Conservation (phyloP, 2,113 vertebrate species). For the Dascyllus trimaculatus region DNA sequence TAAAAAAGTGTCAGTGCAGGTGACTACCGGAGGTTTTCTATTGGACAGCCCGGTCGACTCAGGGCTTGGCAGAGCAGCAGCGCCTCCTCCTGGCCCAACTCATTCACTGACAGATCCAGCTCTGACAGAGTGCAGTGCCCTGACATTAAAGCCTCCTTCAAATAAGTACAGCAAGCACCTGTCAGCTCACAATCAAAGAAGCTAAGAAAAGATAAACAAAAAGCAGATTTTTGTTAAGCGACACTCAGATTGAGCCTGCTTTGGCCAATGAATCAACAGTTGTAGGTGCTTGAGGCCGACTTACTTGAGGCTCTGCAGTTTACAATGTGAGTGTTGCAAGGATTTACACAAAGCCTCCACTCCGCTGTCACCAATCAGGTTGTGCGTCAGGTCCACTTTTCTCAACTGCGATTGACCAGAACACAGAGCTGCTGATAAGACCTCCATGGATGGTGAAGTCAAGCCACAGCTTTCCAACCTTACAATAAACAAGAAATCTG, state of each 20-base stretch:
- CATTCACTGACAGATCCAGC: constrained; percentile 78
- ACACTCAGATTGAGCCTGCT: background rate
- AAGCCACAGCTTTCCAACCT: constrained; percentile 50
- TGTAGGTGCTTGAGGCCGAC: constrained; percentile 8
- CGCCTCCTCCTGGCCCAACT: constrained; percentile 76
- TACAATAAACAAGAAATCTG: constrained; percentile 19
- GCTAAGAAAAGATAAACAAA: constrained; percentile 47
- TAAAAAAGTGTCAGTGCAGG: background rate
- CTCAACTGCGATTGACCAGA: constrained; percentile 65
- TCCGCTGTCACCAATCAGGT: constrained; percentile 48
- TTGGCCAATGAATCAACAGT: background rate
- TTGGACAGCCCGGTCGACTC: constrained; percentile 41
- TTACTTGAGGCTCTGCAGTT: constrained; percentile 72
- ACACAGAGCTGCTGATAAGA: constrained; percentile 65
- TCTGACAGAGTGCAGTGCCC: constrained; percentile 71
- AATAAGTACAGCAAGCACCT: constrained; percentile 57
- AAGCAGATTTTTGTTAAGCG: too few species aligned
- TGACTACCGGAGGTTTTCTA: constrained; percentile 69
- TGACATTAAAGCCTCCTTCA: constrained; percentile 72
- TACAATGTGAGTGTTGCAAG: constrained; percentile 66
- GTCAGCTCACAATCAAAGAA: constrained; percentile 63
- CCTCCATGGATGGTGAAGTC: constrained; percentile 64
- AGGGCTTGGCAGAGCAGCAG: constrained; percentile 77
- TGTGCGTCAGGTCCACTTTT: constrained; percentile 56
- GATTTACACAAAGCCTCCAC: constrained; percentile 62